Evolutionary conservation across 2,888 invertebrate species (phyloP), one percentile per base, ranked within the genome.

Genomic region (Dexiosoma caninum): DNA sequence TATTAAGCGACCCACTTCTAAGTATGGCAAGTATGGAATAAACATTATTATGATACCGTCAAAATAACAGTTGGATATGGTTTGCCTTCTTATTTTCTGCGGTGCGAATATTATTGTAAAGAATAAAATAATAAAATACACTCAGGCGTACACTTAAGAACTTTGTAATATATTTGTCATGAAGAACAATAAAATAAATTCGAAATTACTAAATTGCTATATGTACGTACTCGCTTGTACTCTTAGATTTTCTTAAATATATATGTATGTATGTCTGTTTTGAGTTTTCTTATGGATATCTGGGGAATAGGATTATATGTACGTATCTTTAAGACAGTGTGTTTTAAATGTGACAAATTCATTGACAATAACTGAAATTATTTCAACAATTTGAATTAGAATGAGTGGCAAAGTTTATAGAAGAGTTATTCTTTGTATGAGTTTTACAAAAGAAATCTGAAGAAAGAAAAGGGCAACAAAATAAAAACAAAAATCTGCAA

Each of bases 321-420:
- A 27, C n/a, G n/a, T n/a, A n/a, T n/a, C n/a, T n/a, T n/a, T 27
- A 19, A 32, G 14, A 12, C 1, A 21, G 16, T 10, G 23, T 57
- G 30, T 49, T 1, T 49, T 57, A 62, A 59, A 60, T 67, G 71
- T 77, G 80, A 81, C 76, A 81, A 81, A 76, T 80, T 80, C 76
- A 80, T 62, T 81, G 80, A 77, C 80, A 81, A 81, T 62, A 62
- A 72, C 71, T 67, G 49, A 72, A 69, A 23, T 66, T 9, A 70
- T 75, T 80, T 70, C 23, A 27, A 40, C 60, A 53, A 75, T 51
- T 60, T 70, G 16, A 57, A 64, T 30, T 51, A 55, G 67, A 81
- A 81, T 69, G 80, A 77, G 76, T 81, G 76, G 80, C 76, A 81
- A 80, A 66, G 77, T 77, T 76, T 62, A 77, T 71, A 69, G n/a